Base-by-base conservation (phyloP, 35 echinoderm and acorn worm species). In the Apostichopus japonicus region DNA sequence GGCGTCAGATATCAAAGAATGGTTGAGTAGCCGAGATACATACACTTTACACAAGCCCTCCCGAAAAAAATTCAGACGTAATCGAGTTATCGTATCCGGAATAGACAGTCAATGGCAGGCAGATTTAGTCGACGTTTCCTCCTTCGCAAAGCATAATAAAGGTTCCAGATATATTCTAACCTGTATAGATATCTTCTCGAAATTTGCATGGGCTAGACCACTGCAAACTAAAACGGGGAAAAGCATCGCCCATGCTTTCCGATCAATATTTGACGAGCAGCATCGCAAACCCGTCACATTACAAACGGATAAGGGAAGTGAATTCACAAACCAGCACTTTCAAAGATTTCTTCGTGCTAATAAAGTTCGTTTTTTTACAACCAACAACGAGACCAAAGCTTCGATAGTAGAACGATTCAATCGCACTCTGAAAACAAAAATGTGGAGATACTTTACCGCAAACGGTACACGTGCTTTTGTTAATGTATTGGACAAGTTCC, bases 371-470 rank as follows among this genome's bases (percentile, higher is more conserved):
- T 83, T 80, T 55, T 92, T 92, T 92, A 80, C 56, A 17, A 92
- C 91, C n/a, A 63, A 92, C 58, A 92, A 83, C 83, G 56, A 92
- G 27, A 92, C 77, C 25, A 92, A 92, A 77, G 91, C 91, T 5
- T 78, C 21, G 56, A 55, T 92, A 5, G 91, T 92, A 25, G 91
- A 92, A 76, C 76, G 91, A 58, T 92, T 92, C 57, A 83, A 92
- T 53, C 76, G 79, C 1, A 83, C 79, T 5, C 22, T 83, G 6
- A 92, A 92, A 83, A 65, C 77, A 15, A 92, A 67, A 83, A 92
- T 92, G 91, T 95, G 86, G 86, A 83, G 87, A 70, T 95, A 97
- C 33, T 97, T 98, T 71, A 95, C 96, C 15, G 79, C 90, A 19
- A 93, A 95, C 52, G 87, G 86, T 55, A 98, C 96, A 0, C 76